Evolutionary conservation across 2,797 vertebrate genomes (phyloP), one percentile per base, ranked within the genome.

Genomic region (Capromys pilorides): DNA sequence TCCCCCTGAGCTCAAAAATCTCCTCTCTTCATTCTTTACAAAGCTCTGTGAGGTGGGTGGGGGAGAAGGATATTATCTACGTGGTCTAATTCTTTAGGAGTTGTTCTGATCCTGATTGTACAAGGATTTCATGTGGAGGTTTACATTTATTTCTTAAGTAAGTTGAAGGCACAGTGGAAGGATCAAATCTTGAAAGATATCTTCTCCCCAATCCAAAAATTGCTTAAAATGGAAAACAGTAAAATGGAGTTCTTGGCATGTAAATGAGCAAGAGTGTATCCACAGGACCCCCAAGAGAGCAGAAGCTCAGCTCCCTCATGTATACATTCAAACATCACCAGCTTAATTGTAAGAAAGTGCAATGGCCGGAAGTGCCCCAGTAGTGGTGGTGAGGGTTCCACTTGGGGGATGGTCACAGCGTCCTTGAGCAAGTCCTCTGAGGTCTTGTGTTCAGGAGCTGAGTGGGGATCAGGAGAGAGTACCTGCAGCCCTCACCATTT

Each of bases 71-170:
- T 62, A 54, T 62, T 64, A 78, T 79, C 86, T 75, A 73, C 81
- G 85, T 75, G 41, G 13, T 41, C 88, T 88, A 84, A 83, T 61
- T 89, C 71, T 49, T 87, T 14, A 89, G n/a, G 49, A 90, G 61
- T 59, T 51, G 2, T 83, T 85, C n/a, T 75, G 45, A 54, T 75
- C 31, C 62, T 91, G 82, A 83, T 19, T 88, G 1, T 62, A 39
- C 24, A 59, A 62, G 41, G 51, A 66, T 77, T 36, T 61, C 45
- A 54, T 8, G 24, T 64, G 39, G 75, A 81, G 6, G 33, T 93
- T 81, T 93, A 33, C 77, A 91, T 84, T 94, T 73, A 41, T 91
- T 93, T 96, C 54, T 82, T 91, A 57, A 88, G 86, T 41, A 19
- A 86, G 22, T 13, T 86, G 64, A 90, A 95, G 73, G 41, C 39